These are phyloP conservation scores for Matsumyia berberina DNA, from an alignment of 2,888 invertebrate genomes.

Conservation along the genomic window DNA sequence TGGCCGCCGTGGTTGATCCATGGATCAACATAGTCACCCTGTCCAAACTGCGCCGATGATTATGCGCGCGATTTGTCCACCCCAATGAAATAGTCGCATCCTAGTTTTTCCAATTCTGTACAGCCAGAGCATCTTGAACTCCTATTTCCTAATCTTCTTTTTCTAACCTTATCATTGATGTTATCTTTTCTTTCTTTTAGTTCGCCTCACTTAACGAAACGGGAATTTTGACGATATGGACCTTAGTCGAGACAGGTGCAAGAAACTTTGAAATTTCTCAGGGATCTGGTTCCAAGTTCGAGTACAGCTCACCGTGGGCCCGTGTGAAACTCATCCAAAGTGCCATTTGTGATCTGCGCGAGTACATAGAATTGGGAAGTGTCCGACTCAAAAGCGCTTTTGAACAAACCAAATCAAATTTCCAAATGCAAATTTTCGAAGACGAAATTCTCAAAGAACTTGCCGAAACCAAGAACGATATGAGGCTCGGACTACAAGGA, in stretches of 20 bases:
- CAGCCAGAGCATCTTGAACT: too few relatives aligned
- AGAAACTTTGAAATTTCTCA: constrained; percentile 39
- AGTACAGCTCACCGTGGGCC: constrained; percentile 83
- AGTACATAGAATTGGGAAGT: constrained; percentile 79
- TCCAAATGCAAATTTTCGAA: constrained; percentile 83
- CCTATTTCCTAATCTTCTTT: too few relatives aligned
- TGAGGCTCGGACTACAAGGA: constrained; percentile 79
- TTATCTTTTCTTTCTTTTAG: constrained; percentile 78
- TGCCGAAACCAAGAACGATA: constrained; percentile 78
- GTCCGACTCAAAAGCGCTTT: constrained; percentile 80
- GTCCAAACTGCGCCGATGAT: too few relatives aligned
- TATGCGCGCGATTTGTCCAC: too few relatives aligned
- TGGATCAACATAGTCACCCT: too few relatives aligned
- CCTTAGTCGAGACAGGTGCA: constrained; percentile 80
- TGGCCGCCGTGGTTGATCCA: too few relatives aligned
- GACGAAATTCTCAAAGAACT: constrained; percentile 82
- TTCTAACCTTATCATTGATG: neutral
- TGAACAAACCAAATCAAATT: constrained; percentile 82
- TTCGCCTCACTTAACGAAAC: constrained; percentile 84
- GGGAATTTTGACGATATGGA: constrained; percentile 84
- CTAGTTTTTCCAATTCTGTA: too few relatives aligned
- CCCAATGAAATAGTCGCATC: too few relatives aligned
- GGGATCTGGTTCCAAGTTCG: constrained; percentile 72
- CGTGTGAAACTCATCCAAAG: constrained; percentile 83
- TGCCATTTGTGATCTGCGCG: constrained; percentile 81